phyloP scores from a whole-genome alignment of 2,797 vertebrate genomes.

The Poecilia gillii region DNA sequence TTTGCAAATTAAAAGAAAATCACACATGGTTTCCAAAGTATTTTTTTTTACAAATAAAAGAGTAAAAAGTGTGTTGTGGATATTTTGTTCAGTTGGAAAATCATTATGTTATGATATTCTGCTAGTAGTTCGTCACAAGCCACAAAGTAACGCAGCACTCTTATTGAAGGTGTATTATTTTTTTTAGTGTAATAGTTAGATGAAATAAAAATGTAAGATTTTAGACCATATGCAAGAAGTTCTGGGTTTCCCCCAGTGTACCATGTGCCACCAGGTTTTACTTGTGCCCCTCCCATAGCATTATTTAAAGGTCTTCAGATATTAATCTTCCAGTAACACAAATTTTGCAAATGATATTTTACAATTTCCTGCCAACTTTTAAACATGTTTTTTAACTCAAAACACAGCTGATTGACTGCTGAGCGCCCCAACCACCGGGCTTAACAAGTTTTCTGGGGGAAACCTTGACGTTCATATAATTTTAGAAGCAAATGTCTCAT shows the following conservation, averaged over 20 bases:
- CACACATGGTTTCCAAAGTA: background rate
- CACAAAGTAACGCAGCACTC: background rate
- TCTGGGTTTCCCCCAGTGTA: background rate
- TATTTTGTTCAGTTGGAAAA: background rate
- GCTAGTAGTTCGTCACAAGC: background rate
- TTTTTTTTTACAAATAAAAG: background rate
- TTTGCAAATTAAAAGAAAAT: background rate
- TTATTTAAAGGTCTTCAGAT: no score
- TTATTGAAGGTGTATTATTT: background rate
- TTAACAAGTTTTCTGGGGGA: no score
- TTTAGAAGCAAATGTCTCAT: constrained; percentile 25
- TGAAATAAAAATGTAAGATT: background rate
- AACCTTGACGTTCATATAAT: constrained; percentile 8
- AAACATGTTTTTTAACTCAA: no score
- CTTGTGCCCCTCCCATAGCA: no score
- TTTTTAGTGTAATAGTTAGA: background rate
- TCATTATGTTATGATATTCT: background rate
- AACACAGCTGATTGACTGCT: no score
- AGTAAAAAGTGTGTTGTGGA: background rate
- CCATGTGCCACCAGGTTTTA: no score
- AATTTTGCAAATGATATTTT: no score
- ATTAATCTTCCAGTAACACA: no score
- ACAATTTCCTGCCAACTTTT: no score
- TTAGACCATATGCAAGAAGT: background rate
- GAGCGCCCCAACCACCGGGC: no score